Evolutionary conservation across 2,113 vertebrate species (phyloP).

Genomic region (Chloroceryle aenea): DNA sequence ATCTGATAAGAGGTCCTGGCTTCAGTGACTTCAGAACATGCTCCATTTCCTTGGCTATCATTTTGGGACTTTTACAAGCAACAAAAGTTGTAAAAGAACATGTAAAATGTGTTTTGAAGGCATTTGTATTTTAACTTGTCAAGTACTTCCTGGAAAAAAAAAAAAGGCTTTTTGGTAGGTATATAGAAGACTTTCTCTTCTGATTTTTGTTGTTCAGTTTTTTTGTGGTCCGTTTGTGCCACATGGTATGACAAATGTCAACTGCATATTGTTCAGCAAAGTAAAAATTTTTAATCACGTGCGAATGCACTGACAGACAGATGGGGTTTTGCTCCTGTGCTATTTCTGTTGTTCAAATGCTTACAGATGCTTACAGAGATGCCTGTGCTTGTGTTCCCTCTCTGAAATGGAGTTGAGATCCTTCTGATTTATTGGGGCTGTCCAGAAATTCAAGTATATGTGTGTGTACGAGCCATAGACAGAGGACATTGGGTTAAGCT

Average conservation of each 20-base stretch:
- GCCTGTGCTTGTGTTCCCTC: not conserved
- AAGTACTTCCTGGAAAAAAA: not conserved
- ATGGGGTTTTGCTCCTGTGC: not conserved
- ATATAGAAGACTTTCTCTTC: not conserved
- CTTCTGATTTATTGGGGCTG: not conserved
- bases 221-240: not conserved
- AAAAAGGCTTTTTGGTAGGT: not conserved
- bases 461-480: not conserved
- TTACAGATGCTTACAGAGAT: not conserved
- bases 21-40: not conserved
- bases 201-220: not conserved
- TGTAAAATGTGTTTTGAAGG: not conserved
- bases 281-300: conserved; percentile 10
- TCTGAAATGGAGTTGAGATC: not conserved
- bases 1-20: not conserved
- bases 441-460: not conserved
- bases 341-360: conserved; percentile 16
- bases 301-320: conserved; percentile 44
- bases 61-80: not conserved
- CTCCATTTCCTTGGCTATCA: not conserved
- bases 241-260: conserved; percentile 20
- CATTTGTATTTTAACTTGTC: not conserved
- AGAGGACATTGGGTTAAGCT: not conserved
- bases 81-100: not conserved
- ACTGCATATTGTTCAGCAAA: not conserved